Conservation (phyloP, 2,888 invertebrate species). For the Diogma glabrata region DNA sequence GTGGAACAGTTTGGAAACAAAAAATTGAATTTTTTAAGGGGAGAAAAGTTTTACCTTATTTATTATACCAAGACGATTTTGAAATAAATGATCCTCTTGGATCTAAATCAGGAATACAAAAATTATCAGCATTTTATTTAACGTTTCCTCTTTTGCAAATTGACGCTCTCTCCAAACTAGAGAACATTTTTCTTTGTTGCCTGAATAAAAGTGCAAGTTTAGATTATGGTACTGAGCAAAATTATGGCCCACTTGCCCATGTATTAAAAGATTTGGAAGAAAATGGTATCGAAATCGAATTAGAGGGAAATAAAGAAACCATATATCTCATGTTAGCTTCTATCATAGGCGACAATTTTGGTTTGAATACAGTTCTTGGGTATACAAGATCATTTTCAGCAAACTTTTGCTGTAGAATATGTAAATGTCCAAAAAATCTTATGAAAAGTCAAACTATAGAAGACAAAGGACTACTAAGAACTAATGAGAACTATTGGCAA, state of each 20-base stretch:
- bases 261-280: conserved; percentile 12
- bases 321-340: neutral
- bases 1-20: neutral
- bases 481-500: conserved; percentile 5
- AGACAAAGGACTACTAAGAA: conserved; percentile 1
- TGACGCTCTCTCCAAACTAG: conserved; percentile 9
- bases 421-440: conserved; percentile 1
- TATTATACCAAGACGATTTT: neutral
- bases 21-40: neutral
- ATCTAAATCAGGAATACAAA: conserved; percentile 2
- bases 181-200: conserved; percentile 11
- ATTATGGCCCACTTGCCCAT: conserved; percentile 6
- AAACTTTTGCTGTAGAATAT: conserved; percentile 11
- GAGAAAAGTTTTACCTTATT: too few relatives aligned
- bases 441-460: conserved; percentile 1
- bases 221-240: conserved; percentile 3
- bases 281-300: conserved; percentile 10
- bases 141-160: conserved; percentile 11
- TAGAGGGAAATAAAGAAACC: neutral
- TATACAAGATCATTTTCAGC: conserved; percentile 4
- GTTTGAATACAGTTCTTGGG: neutral
- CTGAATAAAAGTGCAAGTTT: conserved; percentile 9
- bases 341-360: conserved; percentile 10
- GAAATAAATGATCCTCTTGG: neutral
- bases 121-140: conserved; percentile 12